A percentile compares a stretch with the other conserved stretches of the same genome.
Conservation (phyloP, 1,140 invertebrate genomes). For the Popillia japonica region DNA sequence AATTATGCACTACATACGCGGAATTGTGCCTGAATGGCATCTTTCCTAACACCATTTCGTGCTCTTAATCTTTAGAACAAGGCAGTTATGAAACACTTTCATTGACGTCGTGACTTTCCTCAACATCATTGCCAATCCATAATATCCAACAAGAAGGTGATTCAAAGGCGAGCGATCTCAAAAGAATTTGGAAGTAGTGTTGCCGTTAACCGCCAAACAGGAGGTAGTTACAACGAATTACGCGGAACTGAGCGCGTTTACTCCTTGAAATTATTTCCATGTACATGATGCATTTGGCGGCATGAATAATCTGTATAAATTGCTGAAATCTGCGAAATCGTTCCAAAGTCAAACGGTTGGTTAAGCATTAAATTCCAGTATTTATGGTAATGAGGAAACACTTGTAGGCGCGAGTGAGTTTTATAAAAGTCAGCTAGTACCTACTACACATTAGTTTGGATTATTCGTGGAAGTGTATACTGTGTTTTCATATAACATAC, state of each 20-base stretch:
- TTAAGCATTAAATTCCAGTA: neutral
- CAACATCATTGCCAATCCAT: neutral
- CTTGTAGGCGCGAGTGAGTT: neutral
- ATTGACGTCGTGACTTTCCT: constrained; percentile 12
- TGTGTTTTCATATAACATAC: neutral
- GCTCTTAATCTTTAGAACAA: constrained; percentile 9
- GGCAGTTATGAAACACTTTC: constrained; percentile 26
- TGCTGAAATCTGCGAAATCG: constrained; percentile 3
- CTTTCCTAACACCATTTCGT: neutral
- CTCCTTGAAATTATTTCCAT: constrained; percentile 15
- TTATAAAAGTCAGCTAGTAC: neutral
- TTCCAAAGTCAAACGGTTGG: neutral
- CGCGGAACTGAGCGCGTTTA: neutral
- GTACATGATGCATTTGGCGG: neutral
- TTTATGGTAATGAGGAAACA: constrained; percentile 32
- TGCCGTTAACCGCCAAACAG: neutral
- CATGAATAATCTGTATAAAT: constrained; percentile 1
- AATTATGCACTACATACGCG: neutral
- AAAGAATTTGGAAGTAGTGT: neutral
- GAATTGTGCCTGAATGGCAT: neutral
- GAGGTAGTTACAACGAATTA: constrained; percentile 9
- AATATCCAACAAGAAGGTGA: neutral
- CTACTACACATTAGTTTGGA: constrained; percentile 17
- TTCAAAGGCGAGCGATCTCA: neutral
- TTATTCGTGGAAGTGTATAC: neutral